Base-by-base conservation (phyloP, 2,888 invertebrate genomes). In the Lucinisca nassula region DNA sequence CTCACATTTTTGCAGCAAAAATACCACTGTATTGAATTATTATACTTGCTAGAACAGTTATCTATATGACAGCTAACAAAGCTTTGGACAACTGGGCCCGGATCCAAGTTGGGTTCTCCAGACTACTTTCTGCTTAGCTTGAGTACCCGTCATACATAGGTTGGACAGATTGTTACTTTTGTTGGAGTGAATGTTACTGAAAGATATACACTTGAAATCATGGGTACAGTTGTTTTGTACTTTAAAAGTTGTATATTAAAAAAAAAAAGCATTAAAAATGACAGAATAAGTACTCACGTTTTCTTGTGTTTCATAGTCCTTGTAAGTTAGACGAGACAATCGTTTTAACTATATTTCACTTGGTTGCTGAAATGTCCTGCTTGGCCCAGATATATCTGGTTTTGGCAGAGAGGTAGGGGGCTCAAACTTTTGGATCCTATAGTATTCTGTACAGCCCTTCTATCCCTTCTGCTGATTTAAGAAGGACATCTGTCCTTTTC, bases 211-310 rank as follows among this genome's bases (percentile, higher is more conserved):
- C 12, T 30, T 32, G 35, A 67, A 67, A 67, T 67, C 35, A 81
- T 80, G 58, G 80, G 85, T 85, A 80, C 85, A 85, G 81, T 85
- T 85, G 77, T 85, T 84, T 85, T 85, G 85, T 85, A 85, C 81
- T 85, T 78, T 61, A 85, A 72, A 72, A 81, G 67, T 67, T 74
- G 78, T 85, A 81, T 85, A 77, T 85, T 85, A 77, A 85, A 77
- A 73, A 85, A 72, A 77, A 73, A 79, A 77, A 79, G 61, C 74
- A 82, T 76, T 79, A 79, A 67, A 67, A 67, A 67, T 67, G 67
- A 67, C 58, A 67, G 30, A 30, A 45, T 17, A 45, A 12, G 45
- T 17, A 45, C 8, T 12, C 8, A 45, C 17, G 45, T 45, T 17
- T 45, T 45, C 17, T 45, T 45, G 45, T 17, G 8, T 45, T 45